Evolutionary conservation across 2,797 vertebrate genomes (phyloP).

Genomic region (Epinephelus malabaricus): DNA sequence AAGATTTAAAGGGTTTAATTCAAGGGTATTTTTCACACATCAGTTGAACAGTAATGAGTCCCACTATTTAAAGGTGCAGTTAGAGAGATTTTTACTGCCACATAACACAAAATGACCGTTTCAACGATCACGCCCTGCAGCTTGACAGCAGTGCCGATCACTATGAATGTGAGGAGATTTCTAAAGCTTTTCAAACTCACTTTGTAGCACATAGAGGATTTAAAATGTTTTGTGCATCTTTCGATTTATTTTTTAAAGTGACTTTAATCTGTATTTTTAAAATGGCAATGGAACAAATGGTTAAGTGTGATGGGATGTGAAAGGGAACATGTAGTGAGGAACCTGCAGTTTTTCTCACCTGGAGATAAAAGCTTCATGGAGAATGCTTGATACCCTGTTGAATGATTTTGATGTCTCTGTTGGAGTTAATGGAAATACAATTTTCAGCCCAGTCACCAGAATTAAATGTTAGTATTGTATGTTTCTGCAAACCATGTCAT

Average conservation of each 20-base stretch:
- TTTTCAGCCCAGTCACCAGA: no score
- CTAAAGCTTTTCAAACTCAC: conserved; percentile 5
- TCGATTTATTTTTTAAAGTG: neutral
- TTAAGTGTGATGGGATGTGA: neutral
- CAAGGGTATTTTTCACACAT: conserved; percentile 57
- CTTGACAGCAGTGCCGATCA: conserved; percentile 21
- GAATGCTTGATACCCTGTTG: no score
- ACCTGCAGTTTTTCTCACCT: neutral
- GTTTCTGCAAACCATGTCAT: no score
- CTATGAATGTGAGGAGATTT: neutral
- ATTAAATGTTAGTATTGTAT: no score
- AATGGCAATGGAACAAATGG: conserved; percentile 1
- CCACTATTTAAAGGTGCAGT: conserved; percentile 52
- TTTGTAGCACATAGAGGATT: neutral
- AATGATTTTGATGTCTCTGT: no score
- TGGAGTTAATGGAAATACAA: no score
- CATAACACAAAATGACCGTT: conserved; percentile 53
- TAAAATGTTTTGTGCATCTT: neutral
- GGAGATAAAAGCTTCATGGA: neutral
- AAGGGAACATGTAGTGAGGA: neutral
- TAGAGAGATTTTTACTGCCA: conserved; percentile 54
- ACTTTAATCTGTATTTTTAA: neutral
- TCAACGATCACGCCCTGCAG: conserved; percentile 48
- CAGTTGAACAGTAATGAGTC: conserved; percentile 60
- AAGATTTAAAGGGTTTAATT: conserved; percentile 55